Percentiles rank a stretch among this genome's conserved stretches.
Conservation (phyloP, 2,888 invertebrate genomes). For the Erebia epiphron region DNA sequence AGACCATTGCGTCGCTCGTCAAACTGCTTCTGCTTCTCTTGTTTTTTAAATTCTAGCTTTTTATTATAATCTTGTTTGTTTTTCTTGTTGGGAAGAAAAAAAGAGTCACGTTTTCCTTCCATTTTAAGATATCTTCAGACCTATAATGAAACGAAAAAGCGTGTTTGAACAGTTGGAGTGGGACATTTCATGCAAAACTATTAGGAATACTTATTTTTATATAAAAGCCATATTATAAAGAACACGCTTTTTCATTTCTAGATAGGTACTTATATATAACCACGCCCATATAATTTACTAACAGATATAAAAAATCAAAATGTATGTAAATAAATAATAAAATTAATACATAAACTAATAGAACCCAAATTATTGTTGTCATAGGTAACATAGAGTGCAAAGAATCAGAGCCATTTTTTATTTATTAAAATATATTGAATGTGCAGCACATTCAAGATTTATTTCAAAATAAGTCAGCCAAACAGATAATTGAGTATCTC, state of each 20-base stretch:
- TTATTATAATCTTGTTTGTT: conserved; percentile 39
- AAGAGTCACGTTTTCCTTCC: conserved; percentile 66
- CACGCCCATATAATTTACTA: neutral
- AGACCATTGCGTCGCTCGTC: conserved; percentile 54
- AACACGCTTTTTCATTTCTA: conserved; percentile 73
- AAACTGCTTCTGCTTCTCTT: conserved; percentile 54
- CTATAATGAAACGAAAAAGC: conserved; percentile 80
- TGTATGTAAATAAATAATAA: neutral
- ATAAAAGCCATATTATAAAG: conserved; percentile 40
- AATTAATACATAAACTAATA: neutral
- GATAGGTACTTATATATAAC: conserved; percentile 6
- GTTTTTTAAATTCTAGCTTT: conserved; percentile 34
- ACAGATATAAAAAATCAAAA: neutral
- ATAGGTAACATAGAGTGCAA: too few relatives aligned
- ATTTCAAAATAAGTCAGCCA: too few relatives aligned
- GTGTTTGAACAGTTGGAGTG: conserved; percentile 63
- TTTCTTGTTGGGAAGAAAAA: conserved; percentile 63
- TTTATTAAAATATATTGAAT: too few relatives aligned
- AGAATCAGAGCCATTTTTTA: too few relatives aligned
- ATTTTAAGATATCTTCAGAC: conserved; percentile 58
- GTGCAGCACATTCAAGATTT: too few relatives aligned
- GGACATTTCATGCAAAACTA: conserved; percentile 33
- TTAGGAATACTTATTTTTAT: conserved; percentile 35
- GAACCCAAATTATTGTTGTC: neutral
- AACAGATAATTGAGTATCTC: too few relatives aligned